Percentiles rank a stretch among this genome's conserved stretches.
These are phyloP conservation scores for Chrysocyon brachyurus DNA, from an alignment of 2,797 vertebrate species.

Conservation along the genomic window DNA sequence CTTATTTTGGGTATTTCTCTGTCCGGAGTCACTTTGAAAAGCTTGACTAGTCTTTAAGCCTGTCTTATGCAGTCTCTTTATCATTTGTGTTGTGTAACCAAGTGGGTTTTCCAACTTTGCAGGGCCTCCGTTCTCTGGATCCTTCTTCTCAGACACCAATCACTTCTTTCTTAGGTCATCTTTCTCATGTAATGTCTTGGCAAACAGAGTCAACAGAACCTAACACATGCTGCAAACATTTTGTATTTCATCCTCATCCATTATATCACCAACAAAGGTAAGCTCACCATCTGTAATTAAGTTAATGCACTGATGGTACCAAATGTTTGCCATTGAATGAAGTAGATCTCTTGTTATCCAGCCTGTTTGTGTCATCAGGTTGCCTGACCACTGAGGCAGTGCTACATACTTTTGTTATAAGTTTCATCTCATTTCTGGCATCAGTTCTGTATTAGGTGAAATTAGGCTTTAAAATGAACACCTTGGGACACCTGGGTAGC, in stretches of 20 bases:
- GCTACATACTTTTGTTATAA: neutral
- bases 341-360: neutral
- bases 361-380: neutral
- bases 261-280: neutral
- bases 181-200: neutral
- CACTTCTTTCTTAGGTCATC: neutral
- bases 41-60: neutral
- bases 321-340: neutral
- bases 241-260: neutral
- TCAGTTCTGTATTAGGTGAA: neutral
- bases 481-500: too few relatives aligned
- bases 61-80: neutral
- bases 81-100: neutral
- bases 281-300: neutral
- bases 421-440: slow-evolving; percentile 17
- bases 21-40: neutral
- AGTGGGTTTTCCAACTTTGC: neutral
- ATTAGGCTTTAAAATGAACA: neutral
- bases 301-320: neutral
- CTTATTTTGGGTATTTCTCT: neutral
- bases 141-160: neutral
- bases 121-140: neutral
- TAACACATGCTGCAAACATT: neutral
- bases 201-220: neutral
- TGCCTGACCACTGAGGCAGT: neutral